Base-by-base conservation (phyloP, 1,140 invertebrate species). In the Lucilia cuprina region DNA sequence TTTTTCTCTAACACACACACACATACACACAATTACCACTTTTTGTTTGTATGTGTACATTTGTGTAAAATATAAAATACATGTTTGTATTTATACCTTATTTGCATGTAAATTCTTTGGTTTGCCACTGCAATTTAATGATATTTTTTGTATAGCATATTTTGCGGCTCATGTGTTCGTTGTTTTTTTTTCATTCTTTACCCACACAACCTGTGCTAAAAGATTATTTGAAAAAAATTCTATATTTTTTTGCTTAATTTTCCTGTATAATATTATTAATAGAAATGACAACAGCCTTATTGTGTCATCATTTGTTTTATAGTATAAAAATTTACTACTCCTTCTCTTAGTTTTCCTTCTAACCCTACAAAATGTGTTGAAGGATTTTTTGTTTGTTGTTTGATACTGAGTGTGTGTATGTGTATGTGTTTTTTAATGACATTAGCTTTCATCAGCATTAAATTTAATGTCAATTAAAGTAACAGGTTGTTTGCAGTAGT, bases 51-150 rank as follows among this genome's bases (percentile, higher is more conserved):
- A 1, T 74, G 70, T 3, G 19, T 55, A 2, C 50, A 25, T 14
- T 12, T n/a, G 41, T 41, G 10, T 10, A 41, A 41, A 41, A 41
- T 41, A 41, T 41, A 41, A 41, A 41, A 41, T 8, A 41, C 41
- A 41, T 41, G 41, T 41, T 41, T 41, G 41, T 41, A 41, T 41
- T 41, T 41, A 41, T 49, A 49, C 41, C 78, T 50, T 55, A 82
- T 82, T 82, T 82, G 82, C 82, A 82, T 82, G 55, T 65, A 82
- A 82, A 82, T 82, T 82, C 82, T 70, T 82, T 82, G 82, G 82
- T 82, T 82, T 82, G 82, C 82, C 82, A 70, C 82, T 82, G 82
- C 82, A 82, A 82, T 82, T 82, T 82, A 82, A 82, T 70, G 82
- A 60, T 82, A 65, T 65, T n/a, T 77, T 77, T 70, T 35, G 12